phyloP scores from a whole-genome alignment of 2,797 vertebrate genomes.

The Centropyge bicolor region DNA sequence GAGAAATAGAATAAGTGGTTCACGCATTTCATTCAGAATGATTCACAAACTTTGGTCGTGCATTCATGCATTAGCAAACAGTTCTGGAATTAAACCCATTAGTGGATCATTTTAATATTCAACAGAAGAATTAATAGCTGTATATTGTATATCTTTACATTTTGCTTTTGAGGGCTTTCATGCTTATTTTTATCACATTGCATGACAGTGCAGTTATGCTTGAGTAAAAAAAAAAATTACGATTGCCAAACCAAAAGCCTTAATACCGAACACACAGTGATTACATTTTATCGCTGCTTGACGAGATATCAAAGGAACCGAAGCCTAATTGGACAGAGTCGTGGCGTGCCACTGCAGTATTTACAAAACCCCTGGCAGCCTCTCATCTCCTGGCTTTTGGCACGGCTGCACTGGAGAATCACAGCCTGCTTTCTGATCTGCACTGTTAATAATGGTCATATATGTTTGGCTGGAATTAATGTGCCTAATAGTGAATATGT shows the following conservation, averaged over 20 bases:
- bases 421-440: constrained; percentile 33
- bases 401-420: constrained; percentile 16
- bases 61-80: neutral
- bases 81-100: neutral
- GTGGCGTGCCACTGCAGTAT: constrained; percentile 44
- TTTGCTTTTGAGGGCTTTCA: neutral
- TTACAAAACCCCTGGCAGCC: constrained; percentile 57
- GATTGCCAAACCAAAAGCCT: constrained; percentile 26
- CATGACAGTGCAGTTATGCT: neutral
- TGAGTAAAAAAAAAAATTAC: constrained; percentile 6
- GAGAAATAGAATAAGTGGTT: neutral
- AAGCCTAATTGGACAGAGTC: constrained; percentile 45
- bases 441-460: constrained; percentile 35
- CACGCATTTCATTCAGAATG: neutral
- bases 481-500: constrained; percentile 15
- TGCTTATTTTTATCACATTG: neutral
- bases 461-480: constrained; percentile 41
- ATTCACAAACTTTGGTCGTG: neutral
- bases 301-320: constrained; percentile 54
- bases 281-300: constrained; percentile 40
- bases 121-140: neutral
- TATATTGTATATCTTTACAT: neutral
- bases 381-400: constrained; percentile 52
- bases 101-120: neutral
- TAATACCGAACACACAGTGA: constrained; percentile 20